Evolutionary conservation across 2,113 vertebrate genomes (phyloP).

Genomic region (Ciconia maguari): DNA sequence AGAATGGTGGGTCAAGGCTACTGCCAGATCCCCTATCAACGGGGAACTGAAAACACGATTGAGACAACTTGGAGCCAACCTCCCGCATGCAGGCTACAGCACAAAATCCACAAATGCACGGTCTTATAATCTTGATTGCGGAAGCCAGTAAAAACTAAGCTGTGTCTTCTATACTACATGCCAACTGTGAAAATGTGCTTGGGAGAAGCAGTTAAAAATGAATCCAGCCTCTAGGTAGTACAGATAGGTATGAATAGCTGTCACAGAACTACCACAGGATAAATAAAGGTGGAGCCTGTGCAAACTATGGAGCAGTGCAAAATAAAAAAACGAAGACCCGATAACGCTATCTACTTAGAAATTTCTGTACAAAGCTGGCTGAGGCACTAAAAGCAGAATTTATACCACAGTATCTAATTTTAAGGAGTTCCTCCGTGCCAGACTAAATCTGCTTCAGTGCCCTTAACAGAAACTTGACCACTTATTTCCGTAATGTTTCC

Average conservation of each 20-base stretch:
- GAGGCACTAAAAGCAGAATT: neutral
- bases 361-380: neutral
- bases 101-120: neutral
- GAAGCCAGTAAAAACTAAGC: neutral
- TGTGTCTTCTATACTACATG: neutral
- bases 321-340: neutral
- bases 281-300: conserved; percentile 21
- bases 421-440: neutral
- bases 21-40: neutral
- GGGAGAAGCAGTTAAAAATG: neutral
- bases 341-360: neutral
- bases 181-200: neutral
- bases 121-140: neutral
- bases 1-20: neutral
- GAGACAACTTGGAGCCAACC: neutral
- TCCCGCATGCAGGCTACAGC: neutral
- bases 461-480: neutral
- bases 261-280: neutral
- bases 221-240: neutral
- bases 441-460: neutral
- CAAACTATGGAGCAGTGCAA: neutral
- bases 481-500: neutral
- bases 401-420: neutral
- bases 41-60: neutral
- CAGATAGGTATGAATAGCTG: neutral